A percentile compares a stretch with the other conserved stretches of the same genome.
phyloP scores from a whole-genome alignment of 2,113 vertebrate species.

The Xiphophorus hellerii region DNA sequence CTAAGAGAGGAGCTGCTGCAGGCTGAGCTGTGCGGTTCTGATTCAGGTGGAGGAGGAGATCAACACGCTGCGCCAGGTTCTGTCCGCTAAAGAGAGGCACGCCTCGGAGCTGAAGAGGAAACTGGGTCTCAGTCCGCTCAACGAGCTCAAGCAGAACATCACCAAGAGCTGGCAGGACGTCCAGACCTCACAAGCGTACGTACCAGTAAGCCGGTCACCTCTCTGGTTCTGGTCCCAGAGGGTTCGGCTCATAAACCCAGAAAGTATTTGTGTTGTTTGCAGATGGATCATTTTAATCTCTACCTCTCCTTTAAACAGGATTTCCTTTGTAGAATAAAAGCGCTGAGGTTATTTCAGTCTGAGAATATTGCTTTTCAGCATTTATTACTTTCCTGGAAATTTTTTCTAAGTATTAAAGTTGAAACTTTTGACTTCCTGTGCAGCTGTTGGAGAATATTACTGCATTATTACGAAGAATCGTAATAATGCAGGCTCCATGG shows the following conservation, averaged over 20 bases:
- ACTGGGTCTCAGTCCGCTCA: conserved; percentile 89
- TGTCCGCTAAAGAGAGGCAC: conserved; percentile 94
- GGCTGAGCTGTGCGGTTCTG: neutral
- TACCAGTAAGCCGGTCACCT: conserved; percentile 41
- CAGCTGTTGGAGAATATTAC: neutral
- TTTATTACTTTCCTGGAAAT: neutral
- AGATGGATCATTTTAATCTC: neutral
- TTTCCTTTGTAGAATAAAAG: neutral
- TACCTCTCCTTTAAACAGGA: neutral
- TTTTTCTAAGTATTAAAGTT: neutral
- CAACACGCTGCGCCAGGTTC: conserved; percentile 90
- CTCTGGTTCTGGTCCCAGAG: neutral
- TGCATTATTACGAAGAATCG: neutral
- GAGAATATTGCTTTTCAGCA: neutral
- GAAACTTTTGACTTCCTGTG: neutral
- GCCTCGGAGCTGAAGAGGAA: conserved; percentile 91
- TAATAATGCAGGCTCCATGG: too few relatives aligned
- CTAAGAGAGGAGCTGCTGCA: neutral
- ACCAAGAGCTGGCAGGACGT: conserved; percentile 93
- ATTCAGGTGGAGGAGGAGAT: conserved; percentile 96
- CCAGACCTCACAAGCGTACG: conserved; percentile 94
- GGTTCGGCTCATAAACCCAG: neutral
- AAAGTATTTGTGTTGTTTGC: too few relatives aligned
- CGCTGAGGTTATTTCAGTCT: neutral
- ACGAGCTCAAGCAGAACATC: conserved; percentile 90